A percentile compares a stretch with the other conserved stretches of the same genome.
phyloP scores from a whole-genome alignment of 2,797 vertebrate species.

The Danio choprae region DNA sequence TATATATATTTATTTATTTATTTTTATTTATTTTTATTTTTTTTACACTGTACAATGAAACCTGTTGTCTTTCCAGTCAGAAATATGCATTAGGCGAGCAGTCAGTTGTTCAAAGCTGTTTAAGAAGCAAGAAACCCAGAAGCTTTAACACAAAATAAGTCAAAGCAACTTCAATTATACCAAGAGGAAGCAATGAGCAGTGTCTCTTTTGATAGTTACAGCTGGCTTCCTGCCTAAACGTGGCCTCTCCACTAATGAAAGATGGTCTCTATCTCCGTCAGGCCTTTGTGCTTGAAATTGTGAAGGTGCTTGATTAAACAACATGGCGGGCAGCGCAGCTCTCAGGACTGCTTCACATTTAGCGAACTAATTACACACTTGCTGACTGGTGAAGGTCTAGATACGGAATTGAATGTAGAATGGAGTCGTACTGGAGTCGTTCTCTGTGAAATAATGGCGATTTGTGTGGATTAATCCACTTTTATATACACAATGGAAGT shows the following conservation, averaged over 20 bases:
- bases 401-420: conserved; percentile 72
- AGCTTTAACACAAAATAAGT: conserved; percentile 50
- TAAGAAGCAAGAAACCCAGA: conserved; percentile 16
- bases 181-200: conserved; percentile 65
- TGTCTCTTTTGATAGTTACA: conserved; percentile 59
- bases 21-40: no score
- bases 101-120: conserved; percentile 16
- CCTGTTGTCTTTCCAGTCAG: not conserved
- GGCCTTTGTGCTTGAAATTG: conserved; percentile 71
- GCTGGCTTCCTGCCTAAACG: conserved; percentile 57
- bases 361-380: conserved; percentile 73
- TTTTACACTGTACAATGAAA: no score
- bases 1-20: no score
- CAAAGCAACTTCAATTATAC: conserved; percentile 59
- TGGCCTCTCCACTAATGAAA: conserved; percentile 50
- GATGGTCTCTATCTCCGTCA: conserved; percentile 60
- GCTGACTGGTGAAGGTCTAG: conserved; percentile 74
- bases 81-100: not conserved
- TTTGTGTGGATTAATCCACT: conserved; percentile 29
- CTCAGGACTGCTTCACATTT: conserved; percentile 60
- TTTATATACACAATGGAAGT: conserved; percentile 18
- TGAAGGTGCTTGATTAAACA: conserved; percentile 73
- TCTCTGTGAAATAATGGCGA: conserved; percentile 11
- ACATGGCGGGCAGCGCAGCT: conserved; percentile 71
- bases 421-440: conserved; percentile 64